phyloP scores from a whole-genome alignment of 2,888 invertebrate species.

The Xanthorhoe designata region DNA sequence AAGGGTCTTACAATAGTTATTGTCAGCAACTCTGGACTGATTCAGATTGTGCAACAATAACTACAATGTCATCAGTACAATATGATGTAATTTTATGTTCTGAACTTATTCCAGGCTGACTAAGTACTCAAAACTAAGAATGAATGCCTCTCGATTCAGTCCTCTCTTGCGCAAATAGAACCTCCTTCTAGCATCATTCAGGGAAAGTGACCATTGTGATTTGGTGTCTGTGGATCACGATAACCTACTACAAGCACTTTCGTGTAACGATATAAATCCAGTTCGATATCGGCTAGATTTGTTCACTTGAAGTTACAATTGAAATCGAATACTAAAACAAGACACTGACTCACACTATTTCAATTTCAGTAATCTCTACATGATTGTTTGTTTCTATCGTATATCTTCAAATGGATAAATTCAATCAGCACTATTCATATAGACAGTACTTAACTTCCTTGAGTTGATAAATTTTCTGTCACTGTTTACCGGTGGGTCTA shows the following conservation, averaged over 20 bases:
- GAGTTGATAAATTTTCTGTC: slow-evolving; percentile 55
- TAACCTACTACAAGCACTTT: slow-evolving; percentile 66
- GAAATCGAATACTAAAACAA: slow-evolving; percentile 72
- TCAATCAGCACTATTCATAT: slow-evolving; percentile 42
- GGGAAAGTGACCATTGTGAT: slow-evolving; percentile 63
- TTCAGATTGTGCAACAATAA: not conserved
- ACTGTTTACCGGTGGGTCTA: slow-evolving; percentile 55
- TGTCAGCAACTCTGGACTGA: slow-evolving; percentile 1
- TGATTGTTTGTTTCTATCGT: slow-evolving; percentile 48
- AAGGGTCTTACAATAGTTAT: slow-evolving; percentile 13
- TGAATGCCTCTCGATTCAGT: slow-evolving; percentile 15
- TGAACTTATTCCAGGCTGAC: slow-evolving; percentile 15
- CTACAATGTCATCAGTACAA: not conserved
- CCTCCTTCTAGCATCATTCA: slow-evolving; percentile 48
- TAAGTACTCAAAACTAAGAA: slow-evolving; percentile 12
- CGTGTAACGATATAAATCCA: slow-evolving; percentile 72
- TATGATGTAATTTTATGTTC: slow-evolving; percentile 5
- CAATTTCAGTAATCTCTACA: slow-evolving; percentile 64
- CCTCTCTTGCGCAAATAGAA: slow-evolving; percentile 28
- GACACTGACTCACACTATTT: slow-evolving; percentile 70
- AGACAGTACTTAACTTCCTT: slow-evolving; percentile 50
- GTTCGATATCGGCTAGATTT: slow-evolving; percentile 66
- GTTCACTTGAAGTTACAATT: slow-evolving; percentile 65
- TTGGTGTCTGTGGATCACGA: slow-evolving; percentile 59
- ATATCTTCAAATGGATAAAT: slow-evolving; percentile 39